Evolutionary conservation across 64 coral and sea anemone genomes (phyloP).

Genomic region (Trachythela sp.): DNA sequence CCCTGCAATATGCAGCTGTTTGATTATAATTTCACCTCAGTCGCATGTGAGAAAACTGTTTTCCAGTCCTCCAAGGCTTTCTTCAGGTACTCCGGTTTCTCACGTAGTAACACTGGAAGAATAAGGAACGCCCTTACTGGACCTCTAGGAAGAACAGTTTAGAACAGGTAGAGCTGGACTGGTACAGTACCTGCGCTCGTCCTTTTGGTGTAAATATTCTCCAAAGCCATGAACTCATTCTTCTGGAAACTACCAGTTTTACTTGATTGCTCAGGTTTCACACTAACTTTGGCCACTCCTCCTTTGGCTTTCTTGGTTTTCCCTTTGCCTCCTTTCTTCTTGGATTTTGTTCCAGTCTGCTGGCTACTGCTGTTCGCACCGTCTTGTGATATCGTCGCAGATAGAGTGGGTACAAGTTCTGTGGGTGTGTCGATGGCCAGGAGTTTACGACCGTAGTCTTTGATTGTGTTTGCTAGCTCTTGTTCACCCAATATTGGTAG

Average conservation of each 20-base stretch:
- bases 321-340: conserved; percentile 53
- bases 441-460: conserved; percentile 84
- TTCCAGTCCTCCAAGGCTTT: too few species aligned
- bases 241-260: conserved; percentile 54
- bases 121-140: too few species aligned
- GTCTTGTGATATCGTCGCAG: conserved; percentile 63
- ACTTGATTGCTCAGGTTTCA: conserved; percentile 21
- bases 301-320: conserved; percentile 57
- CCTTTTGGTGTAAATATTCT: conserved; percentile 1
- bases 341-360: conserved; percentile 38
- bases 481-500: conserved; percentile 69
- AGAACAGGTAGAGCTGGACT: too few species aligned
- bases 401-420: conserved; percentile 63
- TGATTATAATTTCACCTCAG: too few species aligned
- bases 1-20: too few species aligned
- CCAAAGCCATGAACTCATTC: conserved; percentile 76
- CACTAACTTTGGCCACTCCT: conserved; percentile 45
- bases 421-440: conserved; percentile 72
- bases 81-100: too few species aligned
- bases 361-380: conserved; percentile 53
- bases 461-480: conserved; percentile 55
- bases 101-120: too few species aligned
- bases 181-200: background rate
- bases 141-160: too few species aligned
- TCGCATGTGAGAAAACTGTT: too few species aligned